phyloP scores from a whole-genome alignment of 2,797 vertebrate genomes.

The Aulostomus chinensis region DNA sequence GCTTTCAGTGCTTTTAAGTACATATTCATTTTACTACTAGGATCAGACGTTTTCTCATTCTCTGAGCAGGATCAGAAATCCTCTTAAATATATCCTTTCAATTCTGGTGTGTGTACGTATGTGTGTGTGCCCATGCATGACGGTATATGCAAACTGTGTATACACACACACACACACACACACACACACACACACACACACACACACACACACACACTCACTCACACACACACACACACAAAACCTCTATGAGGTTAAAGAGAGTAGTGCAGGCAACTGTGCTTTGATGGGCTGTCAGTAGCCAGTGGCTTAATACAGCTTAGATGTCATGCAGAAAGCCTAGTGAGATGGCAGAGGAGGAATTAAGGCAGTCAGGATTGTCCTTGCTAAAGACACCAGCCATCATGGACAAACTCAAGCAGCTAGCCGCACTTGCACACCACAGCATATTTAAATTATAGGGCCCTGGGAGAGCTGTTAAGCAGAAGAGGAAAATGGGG shows the following conservation, averaged over 20 bases:
- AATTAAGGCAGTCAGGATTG: slow-evolving; percentile 60
- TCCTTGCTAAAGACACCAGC: slow-evolving; percentile 56
- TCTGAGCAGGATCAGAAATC: slow-evolving; percentile 60
- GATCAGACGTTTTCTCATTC: slow-evolving; percentile 60
- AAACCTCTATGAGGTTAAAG: slow-evolving; percentile 42
- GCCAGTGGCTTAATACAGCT: slow-evolving; percentile 67
- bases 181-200: too few species aligned
- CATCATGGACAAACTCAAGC: slow-evolving; percentile 45
- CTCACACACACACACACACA: too few species aligned
- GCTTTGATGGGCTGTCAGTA: slow-evolving; percentile 69
- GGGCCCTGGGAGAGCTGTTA: slow-evolving; percentile 66
- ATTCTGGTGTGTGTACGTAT: slow-evolving; percentile 15
- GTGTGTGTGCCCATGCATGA: slow-evolving; percentile 12
- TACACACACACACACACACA: too few species aligned
- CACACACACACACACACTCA: too few species aligned
- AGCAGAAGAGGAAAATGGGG: slow-evolving; percentile 54
- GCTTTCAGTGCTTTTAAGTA: slow-evolving; percentile 21
- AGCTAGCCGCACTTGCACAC: slow-evolving; percentile 67
- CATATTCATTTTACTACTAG: slow-evolving; percentile 50
- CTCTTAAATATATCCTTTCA: slow-evolving; percentile 69
- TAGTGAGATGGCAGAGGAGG: slow-evolving; percentile 56
- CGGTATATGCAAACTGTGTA: slow-evolving; percentile 49
- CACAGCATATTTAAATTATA: slow-evolving; percentile 76
- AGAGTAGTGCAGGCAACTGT: slow-evolving; percentile 49
- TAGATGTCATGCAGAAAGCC: slow-evolving; percentile 65